Evolutionary conservation across 2,888 invertebrate genomes (phyloP).

Genomic region (Lycocerus yunnanus): DNA sequence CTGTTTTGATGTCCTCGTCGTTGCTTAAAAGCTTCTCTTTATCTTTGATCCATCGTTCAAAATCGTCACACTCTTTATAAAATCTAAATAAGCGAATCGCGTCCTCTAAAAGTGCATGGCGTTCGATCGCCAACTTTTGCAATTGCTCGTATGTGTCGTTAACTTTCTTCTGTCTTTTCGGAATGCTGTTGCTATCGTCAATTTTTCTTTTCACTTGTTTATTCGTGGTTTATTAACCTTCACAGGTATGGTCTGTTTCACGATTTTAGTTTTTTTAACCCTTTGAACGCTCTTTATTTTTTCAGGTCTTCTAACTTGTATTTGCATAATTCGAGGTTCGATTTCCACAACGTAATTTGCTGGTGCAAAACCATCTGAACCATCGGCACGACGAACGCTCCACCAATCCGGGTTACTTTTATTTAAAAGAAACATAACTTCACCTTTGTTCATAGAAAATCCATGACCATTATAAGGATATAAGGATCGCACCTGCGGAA

Average conservation of each 20-base stretch:
- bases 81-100: slow-evolving; percentile 91
- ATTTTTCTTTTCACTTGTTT: slow-evolving; percentile 52
- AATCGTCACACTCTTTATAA: slow-evolving; percentile 96
- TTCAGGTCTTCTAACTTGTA: slow-evolving; percentile 82
- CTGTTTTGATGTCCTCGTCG: slow-evolving; percentile 85
- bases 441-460: slow-evolving; percentile 89
- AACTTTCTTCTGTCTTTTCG: slow-evolving; percentile 77
- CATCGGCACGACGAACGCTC: slow-evolving; percentile 89
- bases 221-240: slow-evolving; percentile 57
- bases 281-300: slow-evolving; percentile 81
- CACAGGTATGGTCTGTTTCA: slow-evolving; percentile 83
- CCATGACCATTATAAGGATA: slow-evolving; percentile 94
- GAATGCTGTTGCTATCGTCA: slow-evolving; percentile 76
- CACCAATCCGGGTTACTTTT: slow-evolving; percentile 99
- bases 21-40: slow-evolving; percentile 86
- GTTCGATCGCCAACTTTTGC: slow-evolving; percentile 75
- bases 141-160: slow-evolving; percentile 83
- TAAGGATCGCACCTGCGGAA: slow-evolving; percentile 85
- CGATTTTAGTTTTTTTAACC: slow-evolving; percentile 88
- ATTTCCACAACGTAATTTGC: slow-evolving; percentile 95
- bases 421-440: slow-evolving; percentile 87
- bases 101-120: slow-evolving; percentile 86
- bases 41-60: slow-evolving; percentile 96
- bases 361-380: slow-evolving; percentile 95
- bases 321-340: slow-evolving; percentile 82